These are phyloP conservation scores for Pygmarrhopalites habei DNA, from an alignment of 1,140 invertebrate species.

Conservation along the genomic window DNA sequence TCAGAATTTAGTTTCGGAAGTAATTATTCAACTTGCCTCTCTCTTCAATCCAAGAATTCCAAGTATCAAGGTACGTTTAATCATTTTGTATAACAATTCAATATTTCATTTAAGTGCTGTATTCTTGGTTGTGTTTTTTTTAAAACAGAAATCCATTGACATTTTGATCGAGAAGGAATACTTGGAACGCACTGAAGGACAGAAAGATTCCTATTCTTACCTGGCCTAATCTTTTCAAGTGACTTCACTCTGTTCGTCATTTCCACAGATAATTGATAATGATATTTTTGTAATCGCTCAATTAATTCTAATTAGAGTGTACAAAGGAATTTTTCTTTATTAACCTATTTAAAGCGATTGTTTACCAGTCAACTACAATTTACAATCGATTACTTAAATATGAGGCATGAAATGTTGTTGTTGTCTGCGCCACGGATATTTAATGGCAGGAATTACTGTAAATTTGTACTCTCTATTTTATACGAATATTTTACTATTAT, in stretches of 20 bases:
- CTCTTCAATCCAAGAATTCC: constrained; percentile 94
- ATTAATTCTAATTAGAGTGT: neutral
- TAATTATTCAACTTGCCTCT: constrained; percentile 84
- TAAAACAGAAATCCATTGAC: constrained; percentile 93
- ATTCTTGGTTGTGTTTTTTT: constrained; percentile 35
- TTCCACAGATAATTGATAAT: neutral
- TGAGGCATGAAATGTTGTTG: too few species aligned
- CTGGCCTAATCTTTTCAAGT: constrained; percentile 81
- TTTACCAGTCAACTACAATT: neutral
- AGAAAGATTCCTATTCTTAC: constrained; percentile 94
- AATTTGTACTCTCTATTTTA: too few species aligned
- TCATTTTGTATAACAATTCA: neutral
- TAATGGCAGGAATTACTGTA: too few species aligned
- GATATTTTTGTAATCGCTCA: constrained; percentile 1
- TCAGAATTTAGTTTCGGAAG: constrained; percentile 89
- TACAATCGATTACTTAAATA: too few species aligned
- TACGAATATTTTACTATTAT: too few species aligned
- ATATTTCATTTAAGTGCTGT: constrained; percentile 1
- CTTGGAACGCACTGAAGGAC: constrained; percentile 87
- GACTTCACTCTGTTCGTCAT: neutral
- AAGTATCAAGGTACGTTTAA: constrained; percentile 74
- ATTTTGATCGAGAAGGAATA: constrained; percentile 99
- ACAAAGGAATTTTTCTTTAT: too few species aligned
- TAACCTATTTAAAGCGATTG: too few species aligned
- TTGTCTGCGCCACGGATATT: too few species aligned